These are phyloP conservation scores for Drosophila eugracilis DNA, from an alignment of 1,140 invertebrate genomes.

Conservation along the genomic window DNA sequence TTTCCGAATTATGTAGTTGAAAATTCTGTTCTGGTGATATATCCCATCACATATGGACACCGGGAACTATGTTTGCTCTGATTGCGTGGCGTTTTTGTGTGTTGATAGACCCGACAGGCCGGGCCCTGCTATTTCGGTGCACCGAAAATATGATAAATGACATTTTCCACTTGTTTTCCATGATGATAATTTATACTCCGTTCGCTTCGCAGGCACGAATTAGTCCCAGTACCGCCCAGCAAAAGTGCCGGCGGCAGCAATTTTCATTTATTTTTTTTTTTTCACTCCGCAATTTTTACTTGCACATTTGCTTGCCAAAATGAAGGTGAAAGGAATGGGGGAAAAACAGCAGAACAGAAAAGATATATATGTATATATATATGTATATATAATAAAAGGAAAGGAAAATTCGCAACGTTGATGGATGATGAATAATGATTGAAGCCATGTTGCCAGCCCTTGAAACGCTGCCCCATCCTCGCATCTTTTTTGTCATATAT, in stretches of 20 bases:
- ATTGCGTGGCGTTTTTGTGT: conserved; percentile 22
- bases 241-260: conserved; percentile 64
- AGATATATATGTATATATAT: conserved; percentile 58
- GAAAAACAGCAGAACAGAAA: conserved; percentile 18
- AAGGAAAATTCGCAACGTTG: conserved; percentile 75
- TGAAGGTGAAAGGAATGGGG: not conserved
- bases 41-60: conserved; percentile 14
- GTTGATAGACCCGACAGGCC: conserved; percentile 33
- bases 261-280: conserved; percentile 73
- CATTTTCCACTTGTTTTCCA: conserved; percentile 82
- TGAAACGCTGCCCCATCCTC: conserved; percentile 12
- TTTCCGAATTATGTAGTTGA: conserved; percentile 1
- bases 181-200: conserved; percentile 82
- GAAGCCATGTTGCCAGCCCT: conserved; percentile 69
- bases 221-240: conserved; percentile 47
- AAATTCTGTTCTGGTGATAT: conserved; percentile 2
- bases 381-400: conserved; percentile 52
- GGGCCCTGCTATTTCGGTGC: conserved; percentile 40
- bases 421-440: conserved; percentile 84
- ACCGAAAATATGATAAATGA: conserved; percentile 82
- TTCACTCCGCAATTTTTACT: conserved; percentile 53
- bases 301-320: conserved; percentile 73
- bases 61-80: conserved; percentile 11
- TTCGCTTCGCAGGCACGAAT: conserved; percentile 70
- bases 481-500: conserved; percentile 72